Conservation (phyloP, 2,888 invertebrate species). For the Xestia sexstrigata region DNA sequence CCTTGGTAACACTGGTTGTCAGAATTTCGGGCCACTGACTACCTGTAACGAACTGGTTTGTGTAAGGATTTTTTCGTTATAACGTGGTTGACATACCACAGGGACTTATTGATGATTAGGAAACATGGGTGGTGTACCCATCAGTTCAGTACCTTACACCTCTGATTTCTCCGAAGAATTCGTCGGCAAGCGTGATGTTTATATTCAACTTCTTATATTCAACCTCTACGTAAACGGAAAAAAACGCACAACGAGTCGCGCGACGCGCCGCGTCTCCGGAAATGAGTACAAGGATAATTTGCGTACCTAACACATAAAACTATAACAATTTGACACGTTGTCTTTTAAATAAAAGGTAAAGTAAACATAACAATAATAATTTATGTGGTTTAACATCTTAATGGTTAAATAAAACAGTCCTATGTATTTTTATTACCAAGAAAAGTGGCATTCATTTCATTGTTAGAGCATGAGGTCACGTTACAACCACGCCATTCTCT, state of each 20-base stretch:
- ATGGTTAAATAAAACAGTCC: neutral
- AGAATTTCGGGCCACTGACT: too few species aligned
- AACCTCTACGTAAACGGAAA: too few species aligned
- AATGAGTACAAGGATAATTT: neutral
- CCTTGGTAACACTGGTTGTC: too few species aligned
- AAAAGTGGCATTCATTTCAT: slow-evolving; percentile 4
- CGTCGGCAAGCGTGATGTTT: neutral
- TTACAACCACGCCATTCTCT: neutral
- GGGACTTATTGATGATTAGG: too few species aligned
- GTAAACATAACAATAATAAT: neutral
- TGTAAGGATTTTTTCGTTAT: too few species aligned
- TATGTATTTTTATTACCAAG: slow-evolving; percentile 6
- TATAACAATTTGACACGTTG: neutral
- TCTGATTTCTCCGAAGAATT: neutral
- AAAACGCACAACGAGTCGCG: too few species aligned
- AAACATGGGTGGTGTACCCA: too few species aligned
- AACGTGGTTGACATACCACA: too few species aligned
- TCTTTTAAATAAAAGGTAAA: neutral
- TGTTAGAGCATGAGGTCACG: slow-evolving; percentile 14
- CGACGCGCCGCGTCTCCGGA: too few species aligned
- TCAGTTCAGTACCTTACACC: too few species aligned
- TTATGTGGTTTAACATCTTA: neutral
- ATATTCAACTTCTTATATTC: too few species aligned
- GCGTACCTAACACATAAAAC: neutral
- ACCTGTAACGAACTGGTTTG: too few species aligned